These are phyloP conservation scores for Naso thynnoides DNA, from an alignment of 2,797 vertebrate genomes.

Conservation along the genomic window DNA sequence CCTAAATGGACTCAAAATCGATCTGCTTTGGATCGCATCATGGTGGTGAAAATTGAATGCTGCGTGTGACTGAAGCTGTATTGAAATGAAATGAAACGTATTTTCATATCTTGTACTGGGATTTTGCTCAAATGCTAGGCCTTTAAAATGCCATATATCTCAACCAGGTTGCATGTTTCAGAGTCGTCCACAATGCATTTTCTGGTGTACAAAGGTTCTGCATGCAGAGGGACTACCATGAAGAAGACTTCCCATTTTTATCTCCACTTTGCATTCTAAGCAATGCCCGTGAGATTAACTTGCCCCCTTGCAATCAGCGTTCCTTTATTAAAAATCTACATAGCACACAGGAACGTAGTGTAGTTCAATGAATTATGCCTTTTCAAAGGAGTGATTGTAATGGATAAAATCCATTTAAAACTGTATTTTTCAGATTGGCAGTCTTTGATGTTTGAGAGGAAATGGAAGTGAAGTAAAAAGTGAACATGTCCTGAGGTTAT, in stretches of 20 bases:
- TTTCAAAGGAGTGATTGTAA: conserved; percentile 68
- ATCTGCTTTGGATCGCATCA: conserved; percentile 55
- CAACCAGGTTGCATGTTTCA: conserved; percentile 10
- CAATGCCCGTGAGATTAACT: conserved; percentile 54
- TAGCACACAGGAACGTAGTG: conserved; percentile 27
- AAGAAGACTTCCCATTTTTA: conserved; percentile 21
- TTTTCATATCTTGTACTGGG: conserved; percentile 51
- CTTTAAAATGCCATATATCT: conserved; percentile 19
- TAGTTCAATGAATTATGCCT: conserved; percentile 46
- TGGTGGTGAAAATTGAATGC: conserved; percentile 59
- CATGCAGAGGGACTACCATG: background rate
- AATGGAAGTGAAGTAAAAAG: conserved; percentile 61
- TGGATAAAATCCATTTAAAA: conserved; percentile 71
- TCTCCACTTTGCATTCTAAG: conserved; percentile 44
- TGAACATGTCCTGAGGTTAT: conserved; percentile 57
- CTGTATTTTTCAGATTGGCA: conserved; percentile 43
- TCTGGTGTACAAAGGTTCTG: conserved; percentile 1
- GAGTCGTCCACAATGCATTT: conserved; percentile 1
- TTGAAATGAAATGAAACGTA: conserved; percentile 69
- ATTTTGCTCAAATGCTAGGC: conserved; percentile 29
- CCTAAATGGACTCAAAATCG: conserved; percentile 77
- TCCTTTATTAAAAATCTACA: conserved; percentile 58
- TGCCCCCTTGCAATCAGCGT: conserved; percentile 45
- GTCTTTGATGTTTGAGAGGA: conserved; percentile 72
- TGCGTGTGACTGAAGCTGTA: conserved; percentile 46